Evolutionary conservation across 2,888 invertebrate species (phyloP).

Genomic region (Sphaerophoria taeniata): DNA sequence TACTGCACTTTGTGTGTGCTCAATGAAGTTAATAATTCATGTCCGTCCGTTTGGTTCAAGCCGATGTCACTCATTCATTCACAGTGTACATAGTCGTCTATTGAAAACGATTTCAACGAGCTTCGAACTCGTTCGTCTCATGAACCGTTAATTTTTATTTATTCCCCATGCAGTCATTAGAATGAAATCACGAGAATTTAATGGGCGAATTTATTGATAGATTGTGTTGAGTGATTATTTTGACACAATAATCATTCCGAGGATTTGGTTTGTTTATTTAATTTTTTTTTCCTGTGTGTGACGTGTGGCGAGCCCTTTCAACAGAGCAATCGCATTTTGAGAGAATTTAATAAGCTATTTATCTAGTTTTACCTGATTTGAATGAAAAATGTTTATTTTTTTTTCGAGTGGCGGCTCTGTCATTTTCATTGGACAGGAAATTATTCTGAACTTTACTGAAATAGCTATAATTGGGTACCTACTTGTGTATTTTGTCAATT

Average conservation of each 20-base stretch:
- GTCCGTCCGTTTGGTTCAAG: slow-evolving; percentile 24
- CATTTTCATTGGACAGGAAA: too few relatives aligned
- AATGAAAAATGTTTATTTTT: too few relatives aligned
- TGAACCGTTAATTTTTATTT: slow-evolving; percentile 30
- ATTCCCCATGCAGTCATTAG: slow-evolving; percentile 39
- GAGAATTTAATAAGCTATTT: not conserved
- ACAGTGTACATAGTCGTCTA: too few relatives aligned
- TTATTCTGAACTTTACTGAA: too few relatives aligned
- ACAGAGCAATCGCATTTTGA: not conserved
- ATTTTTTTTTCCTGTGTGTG: not conserved
- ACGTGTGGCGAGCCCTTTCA: not conserved
- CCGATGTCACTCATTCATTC: slow-evolving; percentile 24
- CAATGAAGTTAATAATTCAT: slow-evolving; percentile 54
- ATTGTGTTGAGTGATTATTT: slow-evolving; percentile 40
- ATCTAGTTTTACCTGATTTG: too few relatives aligned
- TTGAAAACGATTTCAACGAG: too few relatives aligned
- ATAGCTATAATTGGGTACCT: too few relatives aligned
- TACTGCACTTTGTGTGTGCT: slow-evolving; percentile 17
- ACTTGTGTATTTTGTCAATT: too few relatives aligned
- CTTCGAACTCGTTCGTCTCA: too few relatives aligned
- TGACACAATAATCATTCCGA: slow-evolving; percentile 24
- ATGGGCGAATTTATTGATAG: slow-evolving; percentile 39
- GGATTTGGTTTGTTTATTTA: not conserved
- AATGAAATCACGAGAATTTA: slow-evolving; percentile 30
- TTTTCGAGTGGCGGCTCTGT: too few relatives aligned